Base-by-base conservation (phyloP, 2,113 vertebrate genomes). In the Macaca nemestrina region DNA sequence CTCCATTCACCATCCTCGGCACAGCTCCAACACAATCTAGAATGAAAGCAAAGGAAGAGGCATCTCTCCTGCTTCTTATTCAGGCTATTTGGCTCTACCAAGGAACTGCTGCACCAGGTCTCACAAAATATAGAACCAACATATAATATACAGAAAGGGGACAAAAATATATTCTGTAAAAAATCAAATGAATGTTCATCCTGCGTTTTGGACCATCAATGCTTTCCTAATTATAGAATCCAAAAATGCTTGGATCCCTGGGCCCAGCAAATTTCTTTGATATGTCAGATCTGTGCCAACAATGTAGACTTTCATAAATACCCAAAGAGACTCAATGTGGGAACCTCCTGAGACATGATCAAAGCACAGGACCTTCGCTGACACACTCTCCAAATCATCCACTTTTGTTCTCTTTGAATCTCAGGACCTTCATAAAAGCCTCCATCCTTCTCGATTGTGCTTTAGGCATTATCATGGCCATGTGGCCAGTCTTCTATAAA, bases 151-250 rank as follows among this genome's bases (percentile, higher is more conserved):
- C 1, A 88, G 11, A 55, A 82, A 79, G 81, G 22, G 4, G 9
- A 12, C 59, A 68, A 78, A 82, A 87, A 67, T 22, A 59, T 4
- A 4, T 25, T 72, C 30, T 61, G 2, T 8, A 82, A 45, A 45
- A 78, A 22, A 81, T 72, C 61, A 76, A 59, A 38, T 9, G n/a
- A 59, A 59, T 4, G 38, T 9, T 11, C 13, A 52, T 14, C 30
- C 6, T 43, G 43, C 7, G 70, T 72, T 84, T 81, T 89, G 43
- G 30, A 72, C 57, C 23, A 32, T 25, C 22, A 61, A 10, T 40
- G 76, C 30, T 83, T 92, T 91, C 59, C 64, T 72, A 75, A 85
- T 83, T 79, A 70, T 25, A 89, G 70, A 93, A 43, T 73, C 25
- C 76, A 30, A 25, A 95, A 96, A 87, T 12, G 83, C 43, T 64